Conservation (phyloP, 2,888 invertebrate genomes). For the Patella pellucida region DNA sequence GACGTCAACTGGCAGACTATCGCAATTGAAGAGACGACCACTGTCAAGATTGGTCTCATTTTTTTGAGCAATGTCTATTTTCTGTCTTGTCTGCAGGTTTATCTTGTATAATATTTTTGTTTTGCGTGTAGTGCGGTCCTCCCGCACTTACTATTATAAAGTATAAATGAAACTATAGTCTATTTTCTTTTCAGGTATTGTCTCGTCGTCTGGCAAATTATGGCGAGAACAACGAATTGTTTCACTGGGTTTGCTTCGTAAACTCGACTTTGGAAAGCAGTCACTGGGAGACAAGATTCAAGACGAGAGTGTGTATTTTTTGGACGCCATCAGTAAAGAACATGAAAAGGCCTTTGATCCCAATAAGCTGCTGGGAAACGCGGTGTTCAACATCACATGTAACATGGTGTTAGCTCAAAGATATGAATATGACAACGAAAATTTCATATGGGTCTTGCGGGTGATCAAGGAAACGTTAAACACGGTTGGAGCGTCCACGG, state of each 20-base stretch:
- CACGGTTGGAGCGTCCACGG: background rate
- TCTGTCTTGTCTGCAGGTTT: too few relatives aligned
- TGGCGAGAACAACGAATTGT: background rate
- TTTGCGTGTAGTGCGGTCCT: too few relatives aligned
- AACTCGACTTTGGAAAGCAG: background rate
- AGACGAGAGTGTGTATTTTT: background rate
- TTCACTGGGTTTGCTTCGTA: background rate
- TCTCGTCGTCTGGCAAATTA: background rate
- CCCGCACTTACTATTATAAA: too few relatives aligned
- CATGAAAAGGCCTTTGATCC: background rate
- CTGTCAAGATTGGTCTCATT: too few relatives aligned
- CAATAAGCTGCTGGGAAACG: background rate
- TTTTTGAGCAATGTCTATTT: too few relatives aligned
- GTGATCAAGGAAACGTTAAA: background rate
- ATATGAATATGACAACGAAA: background rate
- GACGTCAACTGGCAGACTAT: too few relatives aligned
- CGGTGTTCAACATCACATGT: background rate
- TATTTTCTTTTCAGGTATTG: background rate
- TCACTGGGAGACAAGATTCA: background rate
- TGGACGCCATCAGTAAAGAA: background rate
- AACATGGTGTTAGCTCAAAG: background rate
- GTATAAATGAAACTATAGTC: too few relatives aligned
- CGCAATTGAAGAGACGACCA: too few relatives aligned
- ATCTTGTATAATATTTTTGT: too few relatives aligned
- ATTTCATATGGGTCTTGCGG: background rate